Evolutionary conservation across 2,888 invertebrate species (phyloP).

Genomic region (Clepsis dumicolana): DNA sequence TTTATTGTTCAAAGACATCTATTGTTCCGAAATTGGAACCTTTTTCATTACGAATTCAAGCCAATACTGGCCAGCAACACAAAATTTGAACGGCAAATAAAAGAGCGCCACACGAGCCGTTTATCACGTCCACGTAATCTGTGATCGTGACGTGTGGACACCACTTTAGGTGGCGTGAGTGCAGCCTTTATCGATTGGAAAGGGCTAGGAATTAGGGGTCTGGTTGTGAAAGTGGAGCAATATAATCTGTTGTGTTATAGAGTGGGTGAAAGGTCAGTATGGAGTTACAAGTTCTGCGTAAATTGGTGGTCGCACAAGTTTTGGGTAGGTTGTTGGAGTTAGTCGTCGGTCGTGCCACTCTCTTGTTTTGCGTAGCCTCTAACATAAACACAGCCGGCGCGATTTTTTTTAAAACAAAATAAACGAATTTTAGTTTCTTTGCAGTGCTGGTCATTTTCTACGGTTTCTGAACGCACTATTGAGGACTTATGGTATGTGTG

Average conservation of each 20-base stretch:
- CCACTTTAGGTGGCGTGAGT: constrained; percentile 2
- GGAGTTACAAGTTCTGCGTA: background rate
- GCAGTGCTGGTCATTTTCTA: too few species aligned
- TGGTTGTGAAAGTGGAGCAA: background rate
- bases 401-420: too few species aligned
- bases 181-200: constrained; percentile 7
- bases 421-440: too few species aligned
- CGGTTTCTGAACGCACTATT: too few species aligned
- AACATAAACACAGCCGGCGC: too few species aligned
- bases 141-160: constrained; percentile 14
- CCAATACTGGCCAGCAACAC: background rate
- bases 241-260: background rate
- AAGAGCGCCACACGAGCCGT: background rate
- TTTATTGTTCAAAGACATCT: constrained; percentile 3
- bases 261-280: background rate
- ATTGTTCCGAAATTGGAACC: constrained; percentile 10
- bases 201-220: background rate
- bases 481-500: too few species aligned
- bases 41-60: constrained; percentile 2
- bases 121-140: constrained; percentile 17
- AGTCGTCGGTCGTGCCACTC: too few species aligned
- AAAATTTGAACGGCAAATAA: background rate
- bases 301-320: background rate
- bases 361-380: too few species aligned
- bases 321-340: too few species aligned